Percentiles rank a stretch among this genome's conserved stretches.
phyloP scores from a whole-genome alignment of 2,888 invertebrate species.

The Subacronicta megacephala region DNA sequence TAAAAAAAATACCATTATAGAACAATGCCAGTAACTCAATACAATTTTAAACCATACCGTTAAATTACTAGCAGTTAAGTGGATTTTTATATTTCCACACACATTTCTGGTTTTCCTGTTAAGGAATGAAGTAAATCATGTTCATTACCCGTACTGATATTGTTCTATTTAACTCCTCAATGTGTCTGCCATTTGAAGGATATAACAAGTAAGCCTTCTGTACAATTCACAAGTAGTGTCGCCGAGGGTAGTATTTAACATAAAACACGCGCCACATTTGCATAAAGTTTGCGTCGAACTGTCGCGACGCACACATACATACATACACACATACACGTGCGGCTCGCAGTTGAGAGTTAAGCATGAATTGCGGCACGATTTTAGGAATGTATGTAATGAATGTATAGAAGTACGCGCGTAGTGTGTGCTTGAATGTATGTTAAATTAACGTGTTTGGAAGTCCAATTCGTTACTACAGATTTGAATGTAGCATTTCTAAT shows the following conservation, averaged over 20 bases:
- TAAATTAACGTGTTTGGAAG: conserved; percentile 7
- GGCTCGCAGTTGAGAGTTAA: conserved; percentile 14
- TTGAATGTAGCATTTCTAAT: too few relatives aligned
- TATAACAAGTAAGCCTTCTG: conserved; percentile 28
- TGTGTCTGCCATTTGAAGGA: too few relatives aligned
- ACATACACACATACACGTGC: conserved; percentile 1
- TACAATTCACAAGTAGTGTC: background rate
- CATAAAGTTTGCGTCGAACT: conserved; percentile 45
- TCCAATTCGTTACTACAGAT: background rate
- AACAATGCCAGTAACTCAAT: too few relatives aligned
- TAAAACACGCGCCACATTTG: conserved; percentile 47
- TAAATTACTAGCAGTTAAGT: too few relatives aligned
- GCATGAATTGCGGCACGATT: conserved; percentile 22
- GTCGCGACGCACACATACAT: conserved; percentile 18
- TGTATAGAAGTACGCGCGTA: background rate
- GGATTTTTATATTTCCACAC: too few relatives aligned
- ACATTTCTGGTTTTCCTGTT: too few relatives aligned
- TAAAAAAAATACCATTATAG: too few relatives aligned
- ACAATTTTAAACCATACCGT: too few relatives aligned
- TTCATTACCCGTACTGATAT: too few relatives aligned
- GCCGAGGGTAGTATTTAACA: conserved; percentile 36
- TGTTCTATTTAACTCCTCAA: too few relatives aligned
- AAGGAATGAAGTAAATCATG: too few relatives aligned
- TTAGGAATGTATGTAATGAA: conserved; percentile 1
- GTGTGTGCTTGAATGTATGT: conserved; percentile 3